These are phyloP conservation scores for Cuniculus paca DNA, from an alignment of 2,797 vertebrate genomes.

Conservation along the genomic window DNA sequence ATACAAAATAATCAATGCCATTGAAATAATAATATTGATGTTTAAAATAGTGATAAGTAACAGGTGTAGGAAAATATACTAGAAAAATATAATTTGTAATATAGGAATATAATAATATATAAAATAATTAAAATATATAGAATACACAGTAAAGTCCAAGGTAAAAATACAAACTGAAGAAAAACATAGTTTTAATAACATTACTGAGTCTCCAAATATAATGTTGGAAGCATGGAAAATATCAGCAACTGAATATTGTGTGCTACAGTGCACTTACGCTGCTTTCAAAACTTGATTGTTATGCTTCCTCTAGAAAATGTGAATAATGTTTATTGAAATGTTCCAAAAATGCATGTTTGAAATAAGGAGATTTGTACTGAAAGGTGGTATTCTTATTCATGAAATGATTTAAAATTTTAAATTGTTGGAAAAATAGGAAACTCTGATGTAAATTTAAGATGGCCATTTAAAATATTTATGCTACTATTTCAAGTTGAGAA, in stretches of 20 bases:
- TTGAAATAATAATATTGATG: not conserved
- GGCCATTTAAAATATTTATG: not conserved
- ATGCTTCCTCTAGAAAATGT: not conserved
- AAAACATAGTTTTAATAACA: not conserved
- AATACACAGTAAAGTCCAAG: not conserved
- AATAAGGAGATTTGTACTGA: not conserved
- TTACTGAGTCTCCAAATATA: not conserved
- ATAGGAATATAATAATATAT: not conserved
- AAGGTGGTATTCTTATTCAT: not conserved
- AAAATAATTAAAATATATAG: not conserved
- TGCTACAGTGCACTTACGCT: not conserved
- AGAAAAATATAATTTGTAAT: not conserved
- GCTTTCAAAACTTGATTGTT: not conserved
- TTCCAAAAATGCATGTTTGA: not conserved
- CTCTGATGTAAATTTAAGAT: not conserved
- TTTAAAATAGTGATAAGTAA: not conserved
- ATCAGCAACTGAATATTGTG: not conserved
- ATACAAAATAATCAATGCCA: not conserved
- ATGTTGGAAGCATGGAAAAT: not conserved
- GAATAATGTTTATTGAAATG: not conserved
- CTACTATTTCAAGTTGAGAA: not conserved
- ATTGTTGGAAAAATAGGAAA: not conserved
- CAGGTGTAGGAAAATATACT: not conserved
- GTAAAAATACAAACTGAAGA: not conserved
- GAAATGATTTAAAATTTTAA: not conserved